These are phyloP conservation scores for Strigamia crassipes DNA, from an alignment of 2,888 invertebrate genomes.

Conservation along the genomic window DNA sequence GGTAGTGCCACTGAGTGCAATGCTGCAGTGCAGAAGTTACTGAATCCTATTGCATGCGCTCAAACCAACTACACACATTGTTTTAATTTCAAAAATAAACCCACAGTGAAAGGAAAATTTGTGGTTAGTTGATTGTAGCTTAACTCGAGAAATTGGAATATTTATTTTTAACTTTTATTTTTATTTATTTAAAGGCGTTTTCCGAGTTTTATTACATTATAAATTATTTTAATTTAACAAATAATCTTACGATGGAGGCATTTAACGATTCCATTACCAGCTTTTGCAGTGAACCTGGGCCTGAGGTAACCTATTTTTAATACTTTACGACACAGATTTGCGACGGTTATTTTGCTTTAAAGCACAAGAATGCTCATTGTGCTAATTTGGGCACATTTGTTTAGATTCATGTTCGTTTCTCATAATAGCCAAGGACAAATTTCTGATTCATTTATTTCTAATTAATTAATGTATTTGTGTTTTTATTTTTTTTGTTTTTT, in stretches of 20 bases:
- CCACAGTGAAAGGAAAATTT: conserved; percentile 10
- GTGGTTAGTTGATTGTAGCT: neutral
- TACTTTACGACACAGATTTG: conserved; percentile 35
- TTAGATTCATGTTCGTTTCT: neutral
- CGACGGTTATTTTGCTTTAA: neutral
- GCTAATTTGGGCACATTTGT: neutral
- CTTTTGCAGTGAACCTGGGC: neutral
- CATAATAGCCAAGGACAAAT: neutral
- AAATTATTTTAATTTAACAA: conserved; percentile 33
- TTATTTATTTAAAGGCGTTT: conserved; percentile 41
- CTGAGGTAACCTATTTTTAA: conserved; percentile 34
- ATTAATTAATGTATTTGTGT: neutral
- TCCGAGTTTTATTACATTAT: conserved; percentile 22
- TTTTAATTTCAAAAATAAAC: neutral
- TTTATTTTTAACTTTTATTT: neutral
- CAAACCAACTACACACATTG: conserved; percentile 22
- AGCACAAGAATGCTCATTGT: neutral
- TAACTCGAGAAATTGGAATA: neutral
- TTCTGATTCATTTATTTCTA: neutral
- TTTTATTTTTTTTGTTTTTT: neutral
- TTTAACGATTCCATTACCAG: neutral
- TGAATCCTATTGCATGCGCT: conserved; percentile 10
- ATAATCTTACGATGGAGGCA: neutral
- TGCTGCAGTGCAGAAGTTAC: neutral
- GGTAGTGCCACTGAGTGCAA: neutral